Evolutionary conservation across 2,113 vertebrate species (phyloP).

Genomic region (Hepsetus odoe): DNA sequence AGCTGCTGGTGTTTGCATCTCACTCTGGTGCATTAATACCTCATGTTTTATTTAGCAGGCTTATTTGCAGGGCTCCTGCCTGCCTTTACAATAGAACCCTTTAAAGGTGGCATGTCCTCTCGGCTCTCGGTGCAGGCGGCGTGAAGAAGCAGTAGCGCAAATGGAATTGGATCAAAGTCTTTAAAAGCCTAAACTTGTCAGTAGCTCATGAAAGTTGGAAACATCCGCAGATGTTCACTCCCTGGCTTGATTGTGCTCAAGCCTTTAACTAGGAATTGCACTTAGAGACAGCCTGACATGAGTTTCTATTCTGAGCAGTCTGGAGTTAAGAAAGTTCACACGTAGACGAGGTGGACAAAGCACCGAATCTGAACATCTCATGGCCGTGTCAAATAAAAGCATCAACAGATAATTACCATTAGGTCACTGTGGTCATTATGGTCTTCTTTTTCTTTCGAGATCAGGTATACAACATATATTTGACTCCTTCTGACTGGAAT

Average conservation of each 20-base stretch:
- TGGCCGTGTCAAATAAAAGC: too few species aligned
- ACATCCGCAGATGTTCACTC: conserved; percentile 46
- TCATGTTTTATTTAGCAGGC: conserved; percentile 54
- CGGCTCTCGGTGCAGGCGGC: neutral
- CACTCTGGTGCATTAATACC: conserved; percentile 41
- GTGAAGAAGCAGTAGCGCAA: neutral
- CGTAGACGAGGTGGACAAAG: neutral
- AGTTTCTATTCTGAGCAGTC: neutral
- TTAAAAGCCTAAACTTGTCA: conserved; percentile 59
- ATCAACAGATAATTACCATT: too few species aligned
- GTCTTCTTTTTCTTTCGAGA: neutral
- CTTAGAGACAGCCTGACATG: conserved; percentile 40
- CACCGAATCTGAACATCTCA: too few species aligned
- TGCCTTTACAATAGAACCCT: conserved; percentile 39
- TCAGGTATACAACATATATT: neutral
- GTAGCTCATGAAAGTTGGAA: conserved; percentile 61
- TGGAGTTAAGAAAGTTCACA: conserved; percentile 5
- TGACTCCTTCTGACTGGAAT: neutral
- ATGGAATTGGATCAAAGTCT: conserved; percentile 31
- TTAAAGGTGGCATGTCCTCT: conserved; percentile 17
- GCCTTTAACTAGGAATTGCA: conserved; percentile 53
- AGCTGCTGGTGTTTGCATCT: conserved; percentile 13
- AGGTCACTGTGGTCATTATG: neutral
- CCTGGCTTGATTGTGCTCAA: conserved; percentile 41
- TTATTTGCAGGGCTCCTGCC: conserved; percentile 36